A percentile compares a stretch with the other conserved stretches of the same genome.
These are phyloP conservation scores for Malthinus flaveolus DNA, from an alignment of 2,888 invertebrate genomes.

Conservation along the genomic window DNA sequence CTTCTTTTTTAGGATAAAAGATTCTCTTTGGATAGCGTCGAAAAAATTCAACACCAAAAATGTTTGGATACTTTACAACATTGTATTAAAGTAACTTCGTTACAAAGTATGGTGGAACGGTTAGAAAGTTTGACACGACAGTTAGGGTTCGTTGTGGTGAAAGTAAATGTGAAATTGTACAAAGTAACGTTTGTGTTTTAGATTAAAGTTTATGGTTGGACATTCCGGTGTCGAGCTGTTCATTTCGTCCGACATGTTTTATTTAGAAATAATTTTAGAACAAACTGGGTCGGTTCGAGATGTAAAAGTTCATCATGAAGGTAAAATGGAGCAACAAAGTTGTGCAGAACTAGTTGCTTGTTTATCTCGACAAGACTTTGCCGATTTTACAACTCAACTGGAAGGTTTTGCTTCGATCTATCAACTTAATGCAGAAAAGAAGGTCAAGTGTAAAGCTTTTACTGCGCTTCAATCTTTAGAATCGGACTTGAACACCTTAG, in stretches of 20 bases:
- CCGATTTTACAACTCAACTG: slow-evolving; percentile 90
- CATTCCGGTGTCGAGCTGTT: slow-evolving; percentile 80
- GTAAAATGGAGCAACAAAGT: slow-evolving; percentile 80
- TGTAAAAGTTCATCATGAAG: slow-evolving; percentile 91
- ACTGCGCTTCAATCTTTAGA: slow-evolving; percentile 90
- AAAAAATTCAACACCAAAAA: slow-evolving; percentile 84
- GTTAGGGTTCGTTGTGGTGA: slow-evolving; percentile 65
- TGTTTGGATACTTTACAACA: slow-evolving; percentile 91
- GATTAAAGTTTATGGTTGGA: slow-evolving; percentile 85
- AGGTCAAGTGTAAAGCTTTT: slow-evolving; percentile 91
- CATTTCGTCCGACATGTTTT: slow-evolving; percentile 96
- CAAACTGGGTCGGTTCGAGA: slow-evolving; percentile 82
- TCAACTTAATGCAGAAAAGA: slow-evolving; percentile 92
- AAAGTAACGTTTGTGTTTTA: slow-evolving; percentile 43
- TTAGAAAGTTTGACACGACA: slow-evolving; percentile 90
- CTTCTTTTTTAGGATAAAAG: slow-evolving; percentile 75
- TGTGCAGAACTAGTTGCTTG: slow-evolving; percentile 87
- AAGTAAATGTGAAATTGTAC: background rate
- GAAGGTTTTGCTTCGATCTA: slow-evolving; percentile 85
- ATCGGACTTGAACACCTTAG: slow-evolving; percentile 81
- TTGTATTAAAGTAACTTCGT: slow-evolving; percentile 89
- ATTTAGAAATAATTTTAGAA: slow-evolving; percentile 87
- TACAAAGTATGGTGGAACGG: slow-evolving; percentile 90
- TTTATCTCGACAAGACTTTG: slow-evolving; percentile 83
- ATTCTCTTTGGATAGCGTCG: slow-evolving; percentile 82